Evolutionary conservation across 2,113 vertebrate genomes (phyloP).

Genomic region (Aix galericulata): DNA sequence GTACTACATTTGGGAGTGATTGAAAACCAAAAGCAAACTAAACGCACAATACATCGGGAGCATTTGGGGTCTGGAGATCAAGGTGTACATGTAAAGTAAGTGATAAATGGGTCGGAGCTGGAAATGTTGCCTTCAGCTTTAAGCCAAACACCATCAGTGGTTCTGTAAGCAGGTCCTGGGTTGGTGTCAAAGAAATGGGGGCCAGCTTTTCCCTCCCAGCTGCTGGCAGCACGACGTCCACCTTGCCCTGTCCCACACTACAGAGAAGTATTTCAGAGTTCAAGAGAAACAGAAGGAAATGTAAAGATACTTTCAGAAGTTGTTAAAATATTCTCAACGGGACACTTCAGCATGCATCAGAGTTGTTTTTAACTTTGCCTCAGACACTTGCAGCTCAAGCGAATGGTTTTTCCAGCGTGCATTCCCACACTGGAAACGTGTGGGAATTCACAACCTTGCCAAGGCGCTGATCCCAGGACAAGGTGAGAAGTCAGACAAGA

Average conservation of each 20-base stretch:
- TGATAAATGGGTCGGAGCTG: not conserved
- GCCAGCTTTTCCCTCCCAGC: not conserved
- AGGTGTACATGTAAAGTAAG: not conserved
- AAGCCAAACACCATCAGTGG: not conserved
- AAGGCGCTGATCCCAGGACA: rapidly evolving
- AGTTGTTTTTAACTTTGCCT: not conserved
- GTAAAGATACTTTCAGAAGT: not conserved
- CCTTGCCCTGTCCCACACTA: not conserved
- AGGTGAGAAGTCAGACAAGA: not conserved
- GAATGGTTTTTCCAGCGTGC: not conserved
- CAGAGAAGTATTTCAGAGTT: not conserved
- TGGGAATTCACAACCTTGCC: not conserved
- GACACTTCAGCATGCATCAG: not conserved
- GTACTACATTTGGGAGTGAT: not conserved
- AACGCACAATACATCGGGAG: not conserved
- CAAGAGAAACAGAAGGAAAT: not conserved
- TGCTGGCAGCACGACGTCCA: not conserved
- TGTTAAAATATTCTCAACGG: not conserved
- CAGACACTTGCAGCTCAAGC: not conserved
- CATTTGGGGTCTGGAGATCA: not conserved
- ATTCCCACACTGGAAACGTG: not conserved
- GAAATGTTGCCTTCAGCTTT: not conserved
- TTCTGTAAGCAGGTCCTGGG: not conserved
- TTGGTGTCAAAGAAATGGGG: not conserved
- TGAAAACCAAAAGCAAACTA: not conserved